Evolutionary conservation across 2,888 invertebrate genomes (phyloP).

Genomic region (Dermolepida albohirtum): DNA sequence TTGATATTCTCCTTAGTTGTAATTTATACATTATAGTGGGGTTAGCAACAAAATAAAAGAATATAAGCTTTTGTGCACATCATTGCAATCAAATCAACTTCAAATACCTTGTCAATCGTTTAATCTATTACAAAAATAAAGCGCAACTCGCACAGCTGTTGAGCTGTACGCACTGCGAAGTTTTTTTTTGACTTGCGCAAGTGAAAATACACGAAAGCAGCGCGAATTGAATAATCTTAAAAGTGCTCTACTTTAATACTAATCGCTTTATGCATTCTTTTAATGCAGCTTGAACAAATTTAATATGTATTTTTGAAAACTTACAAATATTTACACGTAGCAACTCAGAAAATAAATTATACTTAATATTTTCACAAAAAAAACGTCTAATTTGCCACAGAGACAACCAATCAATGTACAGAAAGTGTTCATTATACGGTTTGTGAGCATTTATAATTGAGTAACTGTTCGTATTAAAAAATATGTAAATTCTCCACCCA

Average conservation of each 20-base stretch:
- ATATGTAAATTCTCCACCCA: too few relatives aligned
- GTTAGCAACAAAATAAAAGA: conserved; percentile 10
- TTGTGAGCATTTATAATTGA: neutral
- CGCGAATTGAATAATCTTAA: conserved; percentile 18
- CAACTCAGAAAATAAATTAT: neutral
- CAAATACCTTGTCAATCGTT: conserved; percentile 48
- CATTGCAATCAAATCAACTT: conserved; percentile 4
- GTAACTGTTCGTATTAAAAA: neutral
- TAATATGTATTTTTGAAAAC: neutral
- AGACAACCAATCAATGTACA: conserved; percentile 2
- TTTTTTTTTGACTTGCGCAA: conserved; percentile 40
- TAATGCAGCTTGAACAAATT: neutral
- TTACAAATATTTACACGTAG: neutral
- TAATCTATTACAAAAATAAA: conserved; percentile 49
- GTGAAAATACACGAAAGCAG: conserved; percentile 1
- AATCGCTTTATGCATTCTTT: neutral
- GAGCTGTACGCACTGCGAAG: conserved; percentile 39
- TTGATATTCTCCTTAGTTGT: conserved; percentile 12
- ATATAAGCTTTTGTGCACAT: conserved; percentile 7
- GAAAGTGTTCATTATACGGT: conserved; percentile 10
- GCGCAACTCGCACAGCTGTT: conserved; percentile 54
- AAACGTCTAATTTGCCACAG: conserved; percentile 10
- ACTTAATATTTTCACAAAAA: too few relatives aligned
- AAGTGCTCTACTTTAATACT: neutral
- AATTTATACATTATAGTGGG: conserved; percentile 14